These are phyloP conservation scores for Anticlea derivata DNA, from an alignment of 2,888 invertebrate genomes.

Conservation along the genomic window DNA sequence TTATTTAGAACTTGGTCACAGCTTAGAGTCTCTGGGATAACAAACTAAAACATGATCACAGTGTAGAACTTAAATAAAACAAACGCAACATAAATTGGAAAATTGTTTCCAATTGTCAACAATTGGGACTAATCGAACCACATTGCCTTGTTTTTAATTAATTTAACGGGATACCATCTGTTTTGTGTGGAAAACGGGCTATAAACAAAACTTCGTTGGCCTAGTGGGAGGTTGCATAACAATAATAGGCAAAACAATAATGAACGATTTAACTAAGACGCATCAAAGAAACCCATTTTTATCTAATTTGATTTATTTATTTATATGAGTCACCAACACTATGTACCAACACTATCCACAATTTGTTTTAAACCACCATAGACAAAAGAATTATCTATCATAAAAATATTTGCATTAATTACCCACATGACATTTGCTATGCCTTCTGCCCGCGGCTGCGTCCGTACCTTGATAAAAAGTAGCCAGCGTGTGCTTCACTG, in stretches of 20 bases:
- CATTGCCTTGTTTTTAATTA: slow-evolving; percentile 46
- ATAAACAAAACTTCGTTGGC: no score
- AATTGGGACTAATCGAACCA: slow-evolving; percentile 48
- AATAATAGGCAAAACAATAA: no score
- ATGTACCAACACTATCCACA: no score
- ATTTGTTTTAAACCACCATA: background rate
- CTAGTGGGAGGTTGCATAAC: no score
- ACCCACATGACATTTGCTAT: slow-evolving; percentile 13
- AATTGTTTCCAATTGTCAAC: slow-evolving; percentile 51
- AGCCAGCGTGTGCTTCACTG: no score
- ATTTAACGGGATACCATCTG: slow-evolving; percentile 33
- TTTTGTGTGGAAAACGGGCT: slow-evolving; percentile 11
- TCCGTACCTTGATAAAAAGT: background rate
- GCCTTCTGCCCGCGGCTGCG: background rate
- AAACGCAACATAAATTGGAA: slow-evolving; percentile 46
- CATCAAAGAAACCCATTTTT: no score
- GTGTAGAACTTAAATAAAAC: slow-evolving; percentile 32
- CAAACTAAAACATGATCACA: background rate
- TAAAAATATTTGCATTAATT: slow-evolving; percentile 27
- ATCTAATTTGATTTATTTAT: no score
- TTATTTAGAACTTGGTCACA: no score
- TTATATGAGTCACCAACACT: no score
- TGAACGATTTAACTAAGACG: no score
- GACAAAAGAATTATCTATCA: slow-evolving; percentile 13
- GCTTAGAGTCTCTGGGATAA: no score